These are phyloP conservation scores for Macaria liturata DNA, from an alignment of 2,888 invertebrate species.

Conservation along the genomic window DNA sequence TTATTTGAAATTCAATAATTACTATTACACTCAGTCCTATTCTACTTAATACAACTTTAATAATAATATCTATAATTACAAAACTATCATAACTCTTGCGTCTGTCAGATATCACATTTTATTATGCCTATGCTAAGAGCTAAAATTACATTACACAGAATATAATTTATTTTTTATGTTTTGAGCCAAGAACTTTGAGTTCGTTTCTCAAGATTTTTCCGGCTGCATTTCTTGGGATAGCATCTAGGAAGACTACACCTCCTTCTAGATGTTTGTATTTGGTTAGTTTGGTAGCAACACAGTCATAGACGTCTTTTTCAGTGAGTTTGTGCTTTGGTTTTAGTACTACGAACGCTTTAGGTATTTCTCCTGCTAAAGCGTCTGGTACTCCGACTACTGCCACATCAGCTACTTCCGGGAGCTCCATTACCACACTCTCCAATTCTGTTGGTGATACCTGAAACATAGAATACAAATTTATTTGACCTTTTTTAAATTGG, in stretches of 20 bases:
- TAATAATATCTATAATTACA: conserved; percentile 5
- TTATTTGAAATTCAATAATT: not conserved
- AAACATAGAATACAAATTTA: conserved; percentile 7
- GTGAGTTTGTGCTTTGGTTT: conserved; percentile 79
- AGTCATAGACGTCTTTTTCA: conserved; percentile 81
- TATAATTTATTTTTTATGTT: conserved; percentile 25
- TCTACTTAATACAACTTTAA: conserved; percentile 14
- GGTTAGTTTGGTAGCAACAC: conserved; percentile 86
- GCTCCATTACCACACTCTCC: conserved; percentile 89
- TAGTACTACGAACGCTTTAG: conserved; percentile 88
- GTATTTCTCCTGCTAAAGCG: conserved; percentile 88
- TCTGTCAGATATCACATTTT: conserved; percentile 34
- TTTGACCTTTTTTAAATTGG: too few species aligned
- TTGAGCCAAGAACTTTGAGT: conserved; percentile 77
- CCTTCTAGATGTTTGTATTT: conserved; percentile 89
- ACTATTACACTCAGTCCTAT: conserved; percentile 19
- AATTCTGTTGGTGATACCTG: conserved; percentile 94
- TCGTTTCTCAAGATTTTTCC: conserved; percentile 90
- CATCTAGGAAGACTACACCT: conserved; percentile 86
- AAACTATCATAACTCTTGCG: conserved; percentile 7
- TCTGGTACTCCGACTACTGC: conserved; percentile 91
- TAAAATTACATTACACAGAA: conserved; percentile 37
- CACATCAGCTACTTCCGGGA: conserved; percentile 88
- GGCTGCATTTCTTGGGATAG: conserved; percentile 89
- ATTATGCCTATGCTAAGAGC: conserved; percentile 20